phyloP scores from a whole-genome alignment of 2,888 invertebrate species.

The Epistrophe grossulariae region DNA sequence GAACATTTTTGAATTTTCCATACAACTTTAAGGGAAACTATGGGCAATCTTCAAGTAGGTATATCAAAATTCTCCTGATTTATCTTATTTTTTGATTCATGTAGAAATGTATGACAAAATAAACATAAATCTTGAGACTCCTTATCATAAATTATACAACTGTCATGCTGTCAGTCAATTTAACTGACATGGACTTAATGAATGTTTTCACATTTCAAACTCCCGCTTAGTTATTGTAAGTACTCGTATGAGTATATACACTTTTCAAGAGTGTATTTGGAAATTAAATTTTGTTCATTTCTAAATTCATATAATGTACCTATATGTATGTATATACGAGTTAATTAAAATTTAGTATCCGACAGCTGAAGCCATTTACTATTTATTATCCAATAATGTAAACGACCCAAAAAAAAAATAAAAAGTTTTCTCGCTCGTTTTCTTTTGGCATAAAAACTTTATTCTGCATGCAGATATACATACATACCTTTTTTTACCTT shows the following conservation, averaged over 20 bases:
- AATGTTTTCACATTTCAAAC: not conserved
- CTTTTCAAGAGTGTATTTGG: not conserved
- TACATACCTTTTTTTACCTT: not conserved
- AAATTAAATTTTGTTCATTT: constrained; percentile 4
- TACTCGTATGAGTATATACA: not conserved
- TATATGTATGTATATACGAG: not conserved
- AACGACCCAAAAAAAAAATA: constrained; percentile 7
- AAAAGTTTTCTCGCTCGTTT: not conserved
- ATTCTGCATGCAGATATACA: not conserved
- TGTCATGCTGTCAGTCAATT: constrained; percentile 13
- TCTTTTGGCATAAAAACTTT: constrained; percentile 2
- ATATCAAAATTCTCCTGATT: too few relatives aligned
- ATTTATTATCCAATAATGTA: constrained; percentile 6
- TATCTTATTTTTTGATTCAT: too few relatives aligned
- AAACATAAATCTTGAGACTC: constrained; percentile 25
- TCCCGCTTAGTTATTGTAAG: not conserved
- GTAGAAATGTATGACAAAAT: not conserved
- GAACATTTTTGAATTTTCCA: too few relatives aligned
- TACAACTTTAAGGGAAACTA: too few relatives aligned
- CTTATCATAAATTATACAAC: constrained; percentile 40
- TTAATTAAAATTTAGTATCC: constrained; percentile 4
- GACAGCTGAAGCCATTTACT: constrained; percentile 3
- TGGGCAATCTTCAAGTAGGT: too few relatives aligned
- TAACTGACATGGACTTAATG: constrained; percentile 26
- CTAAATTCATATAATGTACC: not conserved